These are phyloP conservation scores for Parotocinclus haroldoi DNA, from an alignment of 2,797 vertebrate genomes.

Conservation along the genomic window DNA sequence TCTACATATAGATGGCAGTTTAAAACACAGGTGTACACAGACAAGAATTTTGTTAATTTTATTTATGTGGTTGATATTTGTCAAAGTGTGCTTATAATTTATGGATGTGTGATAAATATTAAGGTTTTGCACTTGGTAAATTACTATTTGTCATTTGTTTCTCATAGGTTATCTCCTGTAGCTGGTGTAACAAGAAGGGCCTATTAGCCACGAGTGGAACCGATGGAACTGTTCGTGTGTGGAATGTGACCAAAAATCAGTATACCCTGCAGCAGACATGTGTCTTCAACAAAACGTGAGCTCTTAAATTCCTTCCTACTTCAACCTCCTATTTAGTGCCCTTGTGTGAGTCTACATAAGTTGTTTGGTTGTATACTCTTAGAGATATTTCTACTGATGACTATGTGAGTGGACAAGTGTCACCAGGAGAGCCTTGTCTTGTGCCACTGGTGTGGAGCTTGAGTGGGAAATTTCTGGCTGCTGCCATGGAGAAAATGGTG, in stretches of 20 bases:
- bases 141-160: neutral
- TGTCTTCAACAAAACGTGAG: slow-evolving; percentile 85
- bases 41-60: too few species aligned
- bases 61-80: neutral
- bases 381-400: slow-evolving; percentile 85
- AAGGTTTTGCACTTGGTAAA: neutral
- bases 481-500: slow-evolving; percentile 90
- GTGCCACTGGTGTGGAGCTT: slow-evolving; percentile 91
- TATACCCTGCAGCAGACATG: slow-evolving; percentile 94
- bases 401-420: slow-evolving; percentile 70
- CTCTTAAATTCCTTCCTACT: neutral
- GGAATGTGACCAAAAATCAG: slow-evolving; percentile 94
- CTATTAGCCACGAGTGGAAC: slow-evolving; percentile 91
- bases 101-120: too few species aligned
- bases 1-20: too few species aligned
- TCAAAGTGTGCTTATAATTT: neutral
- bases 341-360: too few species aligned
- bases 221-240: slow-evolving; percentile 91
- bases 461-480: slow-evolving; percentile 90
- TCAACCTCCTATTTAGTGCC: too few species aligned
- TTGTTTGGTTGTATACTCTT: neutral
- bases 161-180: slow-evolving; percentile 86
- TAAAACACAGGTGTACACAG: too few species aligned
- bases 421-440: slow-evolving; percentile 83
- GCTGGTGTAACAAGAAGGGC: slow-evolving; percentile 90